Evolutionary conservation across 2,113 vertebrate species (phyloP), one percentile per base, ranked within the genome.

Genomic region (Petromus typicus): DNA sequence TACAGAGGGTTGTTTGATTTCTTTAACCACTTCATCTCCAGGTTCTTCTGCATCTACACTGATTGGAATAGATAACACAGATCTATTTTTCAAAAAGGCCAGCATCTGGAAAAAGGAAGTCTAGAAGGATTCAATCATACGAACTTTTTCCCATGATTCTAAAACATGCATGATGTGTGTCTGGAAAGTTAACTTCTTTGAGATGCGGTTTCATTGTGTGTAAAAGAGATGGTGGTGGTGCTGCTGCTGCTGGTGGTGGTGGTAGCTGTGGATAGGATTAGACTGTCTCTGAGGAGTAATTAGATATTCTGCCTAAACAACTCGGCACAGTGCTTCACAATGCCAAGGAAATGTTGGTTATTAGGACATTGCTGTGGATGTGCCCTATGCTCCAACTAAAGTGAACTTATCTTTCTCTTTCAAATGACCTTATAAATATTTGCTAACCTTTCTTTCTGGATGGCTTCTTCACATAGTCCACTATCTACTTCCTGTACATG

Each of bases 21-120:
- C 14, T 83, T 97, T 95, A 93, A 95, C 90, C 75, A 57, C 69
- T 94, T 95, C 73, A 75, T 32, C 13, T 57, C 86, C 61, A 82
- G 73, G 45, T 5, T 45, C 4, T 43, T 92, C n/a, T 86, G 22
- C n/a, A 91, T 66, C 67, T 51, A 59, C 51, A 34, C 12, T 40
- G 79, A 81, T 17, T 86, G 43, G 20, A 71, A 87, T 0, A 84
- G 57, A 95, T 1, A 89, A 3, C 45, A 56, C 16, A 14, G n/a
- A 3, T 27, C 37, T 40, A 6, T 27, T 81, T 75, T 40, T 75
- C 32, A 37, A 56, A 80, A 95, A 51, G 10, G 17, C 59, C 40
- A 64, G 6, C 54, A 40, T 82, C 37, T 66, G 37, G 20, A 85
- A 5, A 59, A 71, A 66, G n/a, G n/a, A 18, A 56, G 25, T 59